Evolutionary conservation across 2,797 vertebrate genomes (phyloP).

Genomic region (Hemitrygon akajei): DNA sequence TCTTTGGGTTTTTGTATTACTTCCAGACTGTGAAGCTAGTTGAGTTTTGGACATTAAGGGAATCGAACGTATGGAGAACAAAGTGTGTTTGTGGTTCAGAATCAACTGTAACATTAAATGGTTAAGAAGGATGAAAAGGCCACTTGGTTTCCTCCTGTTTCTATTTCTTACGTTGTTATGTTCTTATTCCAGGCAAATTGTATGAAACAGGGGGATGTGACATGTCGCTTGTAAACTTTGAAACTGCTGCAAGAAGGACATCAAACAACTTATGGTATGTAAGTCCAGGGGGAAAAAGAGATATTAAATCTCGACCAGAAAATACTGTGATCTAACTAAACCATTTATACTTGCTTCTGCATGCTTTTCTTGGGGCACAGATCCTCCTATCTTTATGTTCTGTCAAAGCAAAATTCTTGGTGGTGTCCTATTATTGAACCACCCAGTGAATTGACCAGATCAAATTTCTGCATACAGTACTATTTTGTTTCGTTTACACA

Average conservation of each 20-base stretch:
- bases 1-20: no score
- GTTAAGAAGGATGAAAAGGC: no score
- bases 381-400: background rate
- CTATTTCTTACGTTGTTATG: slow-evolving; percentile 47
- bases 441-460: background rate
- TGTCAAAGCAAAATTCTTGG: background rate
- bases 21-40: no score
- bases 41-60: no score
- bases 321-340: background rate
- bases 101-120: no score
- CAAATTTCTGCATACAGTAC: background rate
- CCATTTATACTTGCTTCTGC: background rate
- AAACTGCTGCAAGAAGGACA: slow-evolving; percentile 92
- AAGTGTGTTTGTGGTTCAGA: no score
- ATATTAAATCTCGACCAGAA: background rate
- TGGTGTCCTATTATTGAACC: background rate
- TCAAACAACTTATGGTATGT: slow-evolving; percentile 90
- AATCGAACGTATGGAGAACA: no score
- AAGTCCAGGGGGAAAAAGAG: background rate
- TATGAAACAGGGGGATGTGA: slow-evolving; percentile 92
- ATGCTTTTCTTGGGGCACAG: background rate
- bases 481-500: background rate
- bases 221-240: slow-evolving; percentile 96
- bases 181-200: slow-evolving; percentile 72
- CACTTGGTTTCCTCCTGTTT: slow-evolving; percentile 10